Percentiles rank a stretch among this genome's conserved stretches.
Conservation (phyloP, 2,797 vertebrate species). For the Hydrolagus colliei region DNA sequence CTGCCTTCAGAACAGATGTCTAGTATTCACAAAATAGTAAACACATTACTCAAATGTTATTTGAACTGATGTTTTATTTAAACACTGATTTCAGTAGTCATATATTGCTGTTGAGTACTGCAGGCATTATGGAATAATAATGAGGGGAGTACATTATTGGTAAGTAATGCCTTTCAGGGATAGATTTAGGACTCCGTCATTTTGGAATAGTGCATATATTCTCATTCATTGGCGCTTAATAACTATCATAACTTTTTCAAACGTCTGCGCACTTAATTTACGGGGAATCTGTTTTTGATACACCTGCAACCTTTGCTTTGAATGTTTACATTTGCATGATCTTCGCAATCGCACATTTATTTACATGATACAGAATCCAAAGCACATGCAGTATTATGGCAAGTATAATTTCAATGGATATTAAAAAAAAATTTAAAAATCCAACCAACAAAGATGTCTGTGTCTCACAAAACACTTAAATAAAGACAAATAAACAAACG, state of each 20-base stretch:
- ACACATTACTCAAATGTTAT: slow-evolving; percentile 33
- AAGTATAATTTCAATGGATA: too few relatives aligned
- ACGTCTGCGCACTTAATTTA: slow-evolving; percentile 25
- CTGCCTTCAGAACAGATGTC: slow-evolving; percentile 32
- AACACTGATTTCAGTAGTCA: slow-evolving; percentile 30
- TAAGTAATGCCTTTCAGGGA: slow-evolving; percentile 28
- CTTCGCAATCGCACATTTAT: background rate
- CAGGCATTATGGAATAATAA: slow-evolving; percentile 30
- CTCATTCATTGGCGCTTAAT: slow-evolving; percentile 22
- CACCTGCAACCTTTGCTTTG: background rate
- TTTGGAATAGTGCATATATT: slow-evolving; percentile 27
- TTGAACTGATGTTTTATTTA: slow-evolving; percentile 32
- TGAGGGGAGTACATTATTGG: slow-evolving; percentile 30
- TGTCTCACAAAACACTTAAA: background rate
- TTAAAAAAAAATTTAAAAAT: too few relatives aligned
- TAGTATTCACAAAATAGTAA: slow-evolving; percentile 30
- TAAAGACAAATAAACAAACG: background rate
- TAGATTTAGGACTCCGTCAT: slow-evolving; percentile 30
- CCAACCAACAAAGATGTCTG: background rate
- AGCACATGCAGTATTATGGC: background rate
- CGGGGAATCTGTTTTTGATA: slow-evolving; percentile 26
- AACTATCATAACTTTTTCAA: slow-evolving; percentile 14
- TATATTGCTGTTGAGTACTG: slow-evolving; percentile 30
- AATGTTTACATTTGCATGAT: slow-evolving; percentile 19
- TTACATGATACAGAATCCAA: background rate